phyloP scores from a whole-genome alignment of 2,113 vertebrate genomes.

The Petaurus breviceps region DNA sequence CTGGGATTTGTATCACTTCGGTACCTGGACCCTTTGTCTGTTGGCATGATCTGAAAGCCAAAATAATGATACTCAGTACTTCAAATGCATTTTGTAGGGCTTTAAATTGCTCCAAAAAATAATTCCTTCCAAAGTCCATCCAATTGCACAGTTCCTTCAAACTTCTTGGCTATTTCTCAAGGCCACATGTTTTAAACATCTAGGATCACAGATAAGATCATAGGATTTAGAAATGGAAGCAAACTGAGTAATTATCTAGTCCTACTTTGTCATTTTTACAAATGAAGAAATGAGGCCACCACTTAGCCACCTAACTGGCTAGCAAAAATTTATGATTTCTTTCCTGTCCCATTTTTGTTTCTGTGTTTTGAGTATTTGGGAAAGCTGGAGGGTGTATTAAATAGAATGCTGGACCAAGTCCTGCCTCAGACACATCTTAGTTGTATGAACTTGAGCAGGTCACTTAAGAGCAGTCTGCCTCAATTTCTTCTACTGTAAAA shows the following conservation, averaged over 20 bases:
- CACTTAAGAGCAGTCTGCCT: neutral
- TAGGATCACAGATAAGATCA: neutral
- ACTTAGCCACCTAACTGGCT: neutral
- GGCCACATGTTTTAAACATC: conserved; percentile 27
- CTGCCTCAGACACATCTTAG: neutral
- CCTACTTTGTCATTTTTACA: neutral
- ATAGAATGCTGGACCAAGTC: neutral
- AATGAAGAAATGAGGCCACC: neutral
- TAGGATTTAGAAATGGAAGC: neutral
- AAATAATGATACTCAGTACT: neutral
- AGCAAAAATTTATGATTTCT: neutral
- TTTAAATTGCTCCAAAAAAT: conserved; percentile 43
- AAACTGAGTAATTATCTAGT: neutral
- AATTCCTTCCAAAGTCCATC: conserved; percentile 33
- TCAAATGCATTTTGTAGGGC: neutral
- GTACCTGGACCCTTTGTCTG: neutral
- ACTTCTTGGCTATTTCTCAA: neutral
- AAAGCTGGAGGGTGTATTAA: neutral
- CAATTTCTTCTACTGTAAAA: neutral
- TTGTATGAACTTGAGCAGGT: neutral
- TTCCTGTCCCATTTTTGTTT: neutral
- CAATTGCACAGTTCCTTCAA: conserved; percentile 13
- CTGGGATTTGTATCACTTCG: neutral
- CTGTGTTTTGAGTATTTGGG: neutral
- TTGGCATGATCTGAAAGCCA: conserved; percentile 29